Base-by-base conservation (phyloP, 2,113 vertebrate species). In the Pseudopodoces humilis region DNA sequence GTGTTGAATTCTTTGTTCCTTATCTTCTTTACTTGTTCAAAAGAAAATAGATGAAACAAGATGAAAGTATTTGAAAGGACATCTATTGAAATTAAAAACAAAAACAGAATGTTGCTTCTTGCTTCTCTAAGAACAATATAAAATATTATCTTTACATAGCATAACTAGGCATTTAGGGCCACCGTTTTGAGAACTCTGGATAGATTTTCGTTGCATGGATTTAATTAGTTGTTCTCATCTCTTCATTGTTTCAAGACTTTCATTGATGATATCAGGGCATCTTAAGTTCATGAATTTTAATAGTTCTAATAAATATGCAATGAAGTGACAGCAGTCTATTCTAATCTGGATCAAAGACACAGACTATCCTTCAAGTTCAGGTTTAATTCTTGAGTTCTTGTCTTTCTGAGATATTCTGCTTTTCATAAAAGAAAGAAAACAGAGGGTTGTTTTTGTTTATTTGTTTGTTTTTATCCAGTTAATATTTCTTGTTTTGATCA, bases 261-360 rank as follows among this genome's bases (percentile, higher is more conserved):
- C 50, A 64, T 2, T 0, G 21, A 68, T 60, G 12, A 33, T 79
- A 85, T 75, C 44, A 92, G 52, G 28, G 27, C 53, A 80, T 74
- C 50, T 88, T 65, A 65, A 83, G 28, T 60, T 83, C 46, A 92
- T 95, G 25, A 94, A 91, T 90, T 90, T 92, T 85, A 90, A 94
- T 68, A 60, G 15, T 56, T 76, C 41, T 88, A 76, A 88, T 90
- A 90, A 85, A 88, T 92, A 88, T 79, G 65, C 62, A 90, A n/a
- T 60, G 47, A 76, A 90, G 20, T 63, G 52, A 82, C 39, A 90
- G 62, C 56, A 85, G 52, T 67, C 65, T 94, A 13, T 79, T 90
- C 33, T 71, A 14, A 15, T 63, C 28, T 59, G 39, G 55, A 83
- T 94, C 92, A 92, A 92, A 94, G 80, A 65, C 41, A 76, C 13